Conservation (phyloP, 2,113 vertebrate species). For the Odontophorus gujanensis region DNA sequence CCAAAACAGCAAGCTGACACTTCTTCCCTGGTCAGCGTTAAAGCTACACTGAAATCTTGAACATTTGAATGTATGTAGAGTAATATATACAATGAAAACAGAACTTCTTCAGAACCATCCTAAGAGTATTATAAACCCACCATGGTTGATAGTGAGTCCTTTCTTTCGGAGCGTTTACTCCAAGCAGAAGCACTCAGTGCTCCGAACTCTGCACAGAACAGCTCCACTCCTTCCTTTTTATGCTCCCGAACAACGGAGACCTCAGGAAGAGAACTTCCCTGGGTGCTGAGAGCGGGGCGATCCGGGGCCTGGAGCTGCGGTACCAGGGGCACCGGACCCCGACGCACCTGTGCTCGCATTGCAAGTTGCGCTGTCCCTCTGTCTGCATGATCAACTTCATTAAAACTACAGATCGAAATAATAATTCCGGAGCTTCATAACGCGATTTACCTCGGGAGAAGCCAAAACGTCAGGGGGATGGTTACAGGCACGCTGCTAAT, state of each 20-base stretch:
- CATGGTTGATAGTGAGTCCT: not conserved
- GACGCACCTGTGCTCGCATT: not conserved
- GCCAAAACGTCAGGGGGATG: not conserved
- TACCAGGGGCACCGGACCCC: not conserved
- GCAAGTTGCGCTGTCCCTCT: not conserved
- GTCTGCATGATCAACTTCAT: not conserved
- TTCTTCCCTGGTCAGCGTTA: not conserved
- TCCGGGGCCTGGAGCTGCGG: not conserved
- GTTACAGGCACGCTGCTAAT: not conserved
- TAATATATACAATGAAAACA: not conserved
- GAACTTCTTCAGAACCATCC: not conserved
- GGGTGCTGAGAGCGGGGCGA: fast-evolving
- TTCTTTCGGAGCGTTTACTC: not conserved
- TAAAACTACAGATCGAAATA: not conserved
- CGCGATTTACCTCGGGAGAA: not conserved
- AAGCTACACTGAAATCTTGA: not conserved
- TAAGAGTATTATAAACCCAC: not conserved
- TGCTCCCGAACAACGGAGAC: not conserved
- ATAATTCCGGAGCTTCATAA: not conserved
- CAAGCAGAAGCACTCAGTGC: not conserved
- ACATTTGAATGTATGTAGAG: not conserved
- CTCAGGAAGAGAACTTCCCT: not conserved
- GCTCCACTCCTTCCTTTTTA: not conserved
- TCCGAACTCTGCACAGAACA: not conserved
- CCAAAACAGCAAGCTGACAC: not conserved